Base-by-base conservation (phyloP, 1,140 invertebrate species). In the Copidosoma floridanum region DNA sequence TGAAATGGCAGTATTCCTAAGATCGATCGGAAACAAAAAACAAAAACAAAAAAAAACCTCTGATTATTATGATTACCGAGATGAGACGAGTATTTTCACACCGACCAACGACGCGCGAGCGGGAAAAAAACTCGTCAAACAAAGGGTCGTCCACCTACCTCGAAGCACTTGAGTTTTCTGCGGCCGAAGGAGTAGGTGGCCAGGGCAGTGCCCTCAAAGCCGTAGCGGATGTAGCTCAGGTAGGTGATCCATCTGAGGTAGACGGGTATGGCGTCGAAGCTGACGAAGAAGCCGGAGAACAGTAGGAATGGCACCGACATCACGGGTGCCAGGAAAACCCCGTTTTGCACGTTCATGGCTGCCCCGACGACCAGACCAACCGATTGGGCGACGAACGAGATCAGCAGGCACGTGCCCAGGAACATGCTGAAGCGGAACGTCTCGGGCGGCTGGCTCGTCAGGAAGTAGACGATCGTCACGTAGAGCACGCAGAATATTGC, bases 241-340 rank as follows among this genome's bases (percentile, higher is more conserved):
- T 97, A 98, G 0, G 95, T 96, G 61, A 98, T 90, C 94, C 95
- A 98, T 62, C 94, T 85, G 41, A 99, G 82, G 73, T 97, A 98
- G 3, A 91, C 86, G 0, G 96, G 96, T 66, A 99, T 98, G 0
- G 94, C 94, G 71, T 96, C 92, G 77, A 98, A 95, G 60, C 93
- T 96, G 18, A 98, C 95, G 79, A 98, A 98, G 86, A 98, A 98
- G 11, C 95, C 96, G 50, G 90, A 93, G 82, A 95, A 99, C 12
- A 98, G 81, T 12, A 98, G 82, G 79, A 98, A 94, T 20, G 93
- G 95, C 59, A 96, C 96, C 2, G 93, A 94, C 87, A 92, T 92
- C 5, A 98, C 92, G 1, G 96, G 95, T 10, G 94, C 96, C 43
- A 99, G 81, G 79, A 97, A 99, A 41, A 98, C 95, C 16, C 95